Evolutionary conservation across 2,888 invertebrate species (phyloP), one percentile per base, ranked within the genome.

Genomic region (Cryptus viduatorius): DNA sequence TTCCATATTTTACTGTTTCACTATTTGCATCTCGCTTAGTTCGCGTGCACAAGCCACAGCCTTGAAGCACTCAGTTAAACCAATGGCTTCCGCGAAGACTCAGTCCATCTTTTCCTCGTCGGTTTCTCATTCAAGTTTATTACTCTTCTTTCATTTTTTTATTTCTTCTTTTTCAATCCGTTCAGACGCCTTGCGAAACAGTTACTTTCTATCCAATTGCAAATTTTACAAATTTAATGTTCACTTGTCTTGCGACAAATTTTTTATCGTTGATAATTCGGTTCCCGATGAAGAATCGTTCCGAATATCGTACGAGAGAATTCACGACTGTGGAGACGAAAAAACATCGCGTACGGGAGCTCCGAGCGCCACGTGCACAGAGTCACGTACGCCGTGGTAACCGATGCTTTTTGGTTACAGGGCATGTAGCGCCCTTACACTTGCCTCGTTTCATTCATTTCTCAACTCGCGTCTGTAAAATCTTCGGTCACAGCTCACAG

Each of bases 381-480:
- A 37, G 82, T 82, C 84, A 85, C 82, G 84, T 85, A 82, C 59
- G 61, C 82, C 79, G 53, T n/a, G 16, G 8, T 31, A n/a, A 24
- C 61, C 31, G 14, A 65, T 42, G 65, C 50, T 16, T 48, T 71
- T n/a, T 56, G 46, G 44, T 1, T 1, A 48, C 46, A 59, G 46
- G 16, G 48, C 44, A 14, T 10, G 37, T n/a, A 24, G 37, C 8
- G 37, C 19, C 19, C 24, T 61, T 59, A 4, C 61, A 31, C 56
- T 31, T 48, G 5, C 53, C 24, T 48, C 48, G 53, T 12, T 69
- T 46, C 65, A 71, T 72, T 71, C 50, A 19, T 48, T 69, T 31
- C 46, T 16, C 31, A 4, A 4, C 12, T n/a, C n/a, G 14, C 44
- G 10, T 67, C 5, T 67, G 24, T 56, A 16, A 53, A 53, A 37